Base-by-base conservation (phyloP, 92 coral and sea anemone genomes). In the Blastomussa wellsi region DNA sequence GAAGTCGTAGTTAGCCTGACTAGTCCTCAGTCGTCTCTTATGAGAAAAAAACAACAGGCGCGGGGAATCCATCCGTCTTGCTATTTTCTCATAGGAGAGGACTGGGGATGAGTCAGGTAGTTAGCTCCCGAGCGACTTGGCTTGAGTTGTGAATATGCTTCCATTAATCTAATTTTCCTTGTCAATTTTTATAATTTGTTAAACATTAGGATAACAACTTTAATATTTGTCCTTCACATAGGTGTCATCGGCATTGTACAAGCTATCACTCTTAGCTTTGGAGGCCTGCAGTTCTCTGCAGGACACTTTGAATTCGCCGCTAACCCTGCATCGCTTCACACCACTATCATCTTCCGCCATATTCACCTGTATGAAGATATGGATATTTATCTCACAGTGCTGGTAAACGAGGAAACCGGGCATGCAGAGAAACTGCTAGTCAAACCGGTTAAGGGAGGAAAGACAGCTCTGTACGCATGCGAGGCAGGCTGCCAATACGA, bases 401-500 rank as follows among this genome's bases (percentile, higher is more conserved):
- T 88, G 15, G 93, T 97, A 59, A 96, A 95, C 74, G 96, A 89
- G 29, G 92, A 92, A 47, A 91, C 94, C 51, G 98, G 97, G 4
- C 97, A 97, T 81, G 99, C 98, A 20, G 99, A 95, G 49, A 93
- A 93, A 84, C 82, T 94, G 72, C 84, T 90, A 9, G 93, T 97
- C 11, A 86, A 86, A 84, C 95, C 99, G 1, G 77, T 72, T 17
- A 82, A 90, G 38, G 95, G 93, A 47, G 94, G 69, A 41, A 91
- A 93, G 89, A 82, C 89, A 8, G 92, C 95, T 22, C 89, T 97
- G 77, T 97, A 88, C 76, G 99, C 99, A 13, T 97, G 99, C 84
- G 99, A 97, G 79, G 99, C 99, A 7, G 99, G 99, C 81, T 97
- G 99, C 79, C 99, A 97, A 74, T 97, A 87, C 79, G 97, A 93